phyloP scores from a whole-genome alignment of 1,140 invertebrate genomes.

The Heliothis subflexa region DNA sequence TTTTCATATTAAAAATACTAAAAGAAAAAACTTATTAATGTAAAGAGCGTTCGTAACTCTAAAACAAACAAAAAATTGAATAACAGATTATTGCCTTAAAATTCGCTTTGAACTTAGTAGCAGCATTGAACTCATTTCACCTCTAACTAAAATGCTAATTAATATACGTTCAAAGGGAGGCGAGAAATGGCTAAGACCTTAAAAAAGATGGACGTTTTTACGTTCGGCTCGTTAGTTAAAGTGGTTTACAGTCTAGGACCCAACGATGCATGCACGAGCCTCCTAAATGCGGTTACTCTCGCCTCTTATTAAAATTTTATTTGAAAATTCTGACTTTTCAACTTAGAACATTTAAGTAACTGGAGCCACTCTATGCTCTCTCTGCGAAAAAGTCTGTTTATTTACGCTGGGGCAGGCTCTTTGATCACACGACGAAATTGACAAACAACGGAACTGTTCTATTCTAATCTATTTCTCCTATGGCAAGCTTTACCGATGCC shows the following conservation, averaged over 20 bases:
- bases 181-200: conserved; percentile 13
- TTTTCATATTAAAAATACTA: neutral
- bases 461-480: too few species aligned
- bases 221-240: conserved; percentile 31
- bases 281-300: conserved; percentile 31
- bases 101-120: neutral
- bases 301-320: conserved; percentile 41
- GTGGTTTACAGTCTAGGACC: conserved; percentile 31
- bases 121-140: neutral
- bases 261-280: conserved; percentile 20
- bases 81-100: neutral
- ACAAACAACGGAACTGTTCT: too few species aligned
- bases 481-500: too few species aligned
- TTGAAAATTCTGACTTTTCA: conserved; percentile 24
- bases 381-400: too few species aligned
- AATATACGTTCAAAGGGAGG: neutral
- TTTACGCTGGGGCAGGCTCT: too few species aligned
- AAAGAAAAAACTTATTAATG: too few species aligned
- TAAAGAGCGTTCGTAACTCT: too few species aligned
- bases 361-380: too few species aligned
- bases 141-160: conserved; percentile 4
- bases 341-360: too few species aligned
- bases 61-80: too few species aligned
- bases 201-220: conserved; percentile 31
- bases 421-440: too few species aligned